Evolutionary conservation across 2,888 invertebrate genomes (phyloP).

Genomic region (Sminthurinus aureus): DNA sequence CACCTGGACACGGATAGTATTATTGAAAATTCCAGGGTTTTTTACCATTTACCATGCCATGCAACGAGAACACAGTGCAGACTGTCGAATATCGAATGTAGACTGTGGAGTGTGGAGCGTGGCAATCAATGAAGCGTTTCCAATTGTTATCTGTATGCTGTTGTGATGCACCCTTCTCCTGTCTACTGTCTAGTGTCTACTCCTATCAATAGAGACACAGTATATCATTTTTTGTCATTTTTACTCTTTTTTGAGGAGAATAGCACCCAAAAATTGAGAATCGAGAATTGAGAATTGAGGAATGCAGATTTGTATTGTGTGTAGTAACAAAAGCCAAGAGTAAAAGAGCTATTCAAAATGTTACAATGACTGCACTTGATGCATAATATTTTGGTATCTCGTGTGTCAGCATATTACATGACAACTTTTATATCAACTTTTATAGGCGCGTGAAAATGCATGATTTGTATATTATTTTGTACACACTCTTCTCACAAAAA

Average conservation of each 20-base stretch:
- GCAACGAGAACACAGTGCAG: slow-evolving; percentile 21
- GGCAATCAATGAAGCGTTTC: slow-evolving; percentile 26
- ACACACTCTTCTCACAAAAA: too few relatives aligned
- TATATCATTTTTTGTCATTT: not conserved
- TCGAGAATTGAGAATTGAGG: not conserved
- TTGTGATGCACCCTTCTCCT: not conserved
- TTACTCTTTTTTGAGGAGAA: not conserved
- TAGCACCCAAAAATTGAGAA: not conserved
- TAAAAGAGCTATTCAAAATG: too few relatives aligned
- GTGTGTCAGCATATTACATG: too few relatives aligned
- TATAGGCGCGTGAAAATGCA: too few relatives aligned
- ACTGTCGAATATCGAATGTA: not conserved
- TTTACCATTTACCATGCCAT: not conserved
- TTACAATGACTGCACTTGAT: too few relatives aligned
- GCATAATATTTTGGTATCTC: too few relatives aligned
- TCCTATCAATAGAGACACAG: not conserved
- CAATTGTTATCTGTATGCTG: slow-evolving; percentile 16
- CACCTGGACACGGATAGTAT: slow-evolving; percentile 28
- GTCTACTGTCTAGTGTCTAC: not conserved
- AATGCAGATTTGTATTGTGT: too few relatives aligned
- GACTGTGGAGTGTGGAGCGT: slow-evolving; percentile 19
- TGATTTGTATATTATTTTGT: too few relatives aligned
- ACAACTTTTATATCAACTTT: too few relatives aligned
- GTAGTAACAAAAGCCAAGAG: too few relatives aligned
- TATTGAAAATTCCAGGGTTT: not conserved